Evolutionary conservation across 1,140 invertebrate species (phyloP), one percentile per base, ranked within the genome.

Genomic region (Drosophila bocqueti): DNA sequence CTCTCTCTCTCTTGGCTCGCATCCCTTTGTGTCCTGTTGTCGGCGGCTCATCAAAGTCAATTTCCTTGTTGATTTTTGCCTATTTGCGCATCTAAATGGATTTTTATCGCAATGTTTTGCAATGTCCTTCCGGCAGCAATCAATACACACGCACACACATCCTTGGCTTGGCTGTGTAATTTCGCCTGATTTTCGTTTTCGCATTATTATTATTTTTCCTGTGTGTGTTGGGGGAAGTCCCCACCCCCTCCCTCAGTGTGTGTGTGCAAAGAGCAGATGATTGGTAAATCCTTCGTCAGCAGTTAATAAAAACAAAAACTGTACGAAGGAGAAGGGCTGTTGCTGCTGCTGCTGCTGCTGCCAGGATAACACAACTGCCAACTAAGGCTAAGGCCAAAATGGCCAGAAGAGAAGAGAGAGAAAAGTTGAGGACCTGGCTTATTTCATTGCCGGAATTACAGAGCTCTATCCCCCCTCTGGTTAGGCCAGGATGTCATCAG

Each of bases 61-160:
- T 87, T 87, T 89, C 63, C 81, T 75, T 89, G 85, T 90, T 87
- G 84, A 89, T 89, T 87, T 89, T 87, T 84, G 84, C 85, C 83
- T 87, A 87, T 87, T 87, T 87, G 84, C 81, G 84, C 84, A 84
- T 89, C 83, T 87, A 87, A 87, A 87, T 89, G 84, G 84, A 87
- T 89, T 87, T 87, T 87, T 83, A 83, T 87, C 83, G 84, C 83
- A 83, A 83, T 87, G 85, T 84, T 87, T 89, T 89, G 79, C 83
- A 85, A 86, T 85, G 83, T 79, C 69, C 83, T 79, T 82, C 77
- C 81, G 81, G 84, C 84, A 66, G 76, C 50, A 62, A 87, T 87
- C 83, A 83, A 86, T 82, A 76, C 60, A 59, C 57, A 67, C 46
- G 21, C 18, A 16, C 18, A 57, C 26, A 26, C 42, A 79, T 45